These are phyloP conservation scores for Xestia sexstrigata DNA, from an alignment of 2,888 invertebrate genomes.

Conservation along the genomic window DNA sequence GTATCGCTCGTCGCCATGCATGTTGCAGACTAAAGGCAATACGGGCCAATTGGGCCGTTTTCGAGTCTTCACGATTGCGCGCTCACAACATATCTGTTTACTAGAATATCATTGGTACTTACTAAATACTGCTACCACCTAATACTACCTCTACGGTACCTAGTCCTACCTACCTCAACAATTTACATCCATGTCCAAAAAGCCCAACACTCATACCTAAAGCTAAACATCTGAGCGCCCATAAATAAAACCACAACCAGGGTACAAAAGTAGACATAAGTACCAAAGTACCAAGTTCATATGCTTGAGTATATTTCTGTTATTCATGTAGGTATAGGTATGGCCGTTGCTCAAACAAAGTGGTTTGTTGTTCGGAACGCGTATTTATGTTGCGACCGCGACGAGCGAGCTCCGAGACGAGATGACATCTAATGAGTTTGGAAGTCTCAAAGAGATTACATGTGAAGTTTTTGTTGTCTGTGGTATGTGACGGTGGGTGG, in stretches of 20 bases:
- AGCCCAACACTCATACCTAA: constrained; percentile 28
- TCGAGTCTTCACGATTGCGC: too few relatives aligned
- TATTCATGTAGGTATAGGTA: constrained; percentile 72
- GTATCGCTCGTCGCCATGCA: too few relatives aligned
- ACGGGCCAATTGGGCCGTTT: too few relatives aligned
- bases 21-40: too few relatives aligned
- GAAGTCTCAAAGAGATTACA: constrained; percentile 72
- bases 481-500: constrained; percentile 19
- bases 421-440: constrained; percentile 78
- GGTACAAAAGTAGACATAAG: constrained; percentile 27
- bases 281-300: constrained; percentile 53
- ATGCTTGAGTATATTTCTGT: constrained; percentile 56
- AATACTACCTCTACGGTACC: not conserved
- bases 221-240: constrained; percentile 13
- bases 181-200: constrained; percentile 7
- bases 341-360: constrained; percentile 77
- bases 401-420: constrained; percentile 49
- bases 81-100: too few relatives aligned
- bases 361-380: constrained; percentile 62
- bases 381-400: constrained; percentile 72
- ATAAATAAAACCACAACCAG: constrained; percentile 51
- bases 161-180: not conserved
- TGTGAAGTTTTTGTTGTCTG: constrained; percentile 67
- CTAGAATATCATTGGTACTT: too few relatives aligned
- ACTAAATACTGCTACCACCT: not conserved